Evolutionary conservation across 2,113 vertebrate species (phyloP).

Genomic region (Symphodus melops): DNA sequence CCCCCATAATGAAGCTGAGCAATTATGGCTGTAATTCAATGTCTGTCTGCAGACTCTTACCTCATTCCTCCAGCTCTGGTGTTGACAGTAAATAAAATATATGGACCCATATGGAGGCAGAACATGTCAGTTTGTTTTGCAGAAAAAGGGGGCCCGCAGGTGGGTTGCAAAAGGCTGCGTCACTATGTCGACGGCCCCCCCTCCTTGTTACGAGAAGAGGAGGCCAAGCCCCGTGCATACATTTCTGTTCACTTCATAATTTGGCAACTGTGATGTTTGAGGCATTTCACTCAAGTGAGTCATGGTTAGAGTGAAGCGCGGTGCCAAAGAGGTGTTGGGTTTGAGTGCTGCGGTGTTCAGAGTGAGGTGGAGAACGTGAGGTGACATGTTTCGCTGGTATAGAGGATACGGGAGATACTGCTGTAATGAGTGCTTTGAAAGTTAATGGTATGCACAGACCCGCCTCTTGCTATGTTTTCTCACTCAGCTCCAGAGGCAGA

Average conservation of each 20-base stretch:
- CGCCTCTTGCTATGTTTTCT: slow-evolving; percentile 60
- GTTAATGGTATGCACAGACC: slow-evolving; percentile 76
- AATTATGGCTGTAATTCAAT: slow-evolving; percentile 57
- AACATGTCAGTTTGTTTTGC: slow-evolving; percentile 38
- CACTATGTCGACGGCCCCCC: not conserved
- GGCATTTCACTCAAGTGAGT: slow-evolving; percentile 81
- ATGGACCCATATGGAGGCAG: slow-evolving; percentile 30
- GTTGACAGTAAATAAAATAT: slow-evolving; percentile 54
- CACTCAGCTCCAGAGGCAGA: slow-evolving; percentile 62
- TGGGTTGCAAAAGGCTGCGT: slow-evolving; percentile 6
- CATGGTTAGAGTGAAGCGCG: slow-evolving; percentile 61
- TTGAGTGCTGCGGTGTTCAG: slow-evolving; percentile 55
- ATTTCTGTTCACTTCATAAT: slow-evolving; percentile 70
- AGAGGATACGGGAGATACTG: slow-evolving; percentile 73
- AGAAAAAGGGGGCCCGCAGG: slow-evolving; percentile 33
- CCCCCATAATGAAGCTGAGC: slow-evolving; percentile 41
- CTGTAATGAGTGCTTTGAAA: slow-evolving; percentile 80
- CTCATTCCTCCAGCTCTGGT: slow-evolving; percentile 37
- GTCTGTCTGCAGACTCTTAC: slow-evolving; percentile 22
- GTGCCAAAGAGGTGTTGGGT: slow-evolving; percentile 68
- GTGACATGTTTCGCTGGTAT: slow-evolving; percentile 79
- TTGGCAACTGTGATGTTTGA: slow-evolving; percentile 63
- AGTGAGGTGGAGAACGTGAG: slow-evolving; percentile 71
- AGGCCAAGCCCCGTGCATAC: slow-evolving; percentile 48
- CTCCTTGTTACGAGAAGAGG: slow-evolving; percentile 47